Conservation (phyloP, 2,888 invertebrate species). For the Pemphredon lugubris region DNA sequence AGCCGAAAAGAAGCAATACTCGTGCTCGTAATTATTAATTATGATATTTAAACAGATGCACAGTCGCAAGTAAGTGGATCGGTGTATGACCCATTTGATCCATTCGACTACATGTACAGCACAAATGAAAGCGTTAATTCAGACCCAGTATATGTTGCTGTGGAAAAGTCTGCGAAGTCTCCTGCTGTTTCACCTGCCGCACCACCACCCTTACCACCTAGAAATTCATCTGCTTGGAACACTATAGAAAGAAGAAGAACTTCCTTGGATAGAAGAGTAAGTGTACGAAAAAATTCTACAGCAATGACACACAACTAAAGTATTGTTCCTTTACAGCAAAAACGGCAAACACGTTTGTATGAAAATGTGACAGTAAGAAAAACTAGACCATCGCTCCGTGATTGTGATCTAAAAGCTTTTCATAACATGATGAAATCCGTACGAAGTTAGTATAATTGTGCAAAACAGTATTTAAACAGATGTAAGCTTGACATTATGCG, state of each 20-base stretch:
- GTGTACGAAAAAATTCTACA: slow-evolving; percentile 23
- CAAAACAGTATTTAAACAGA: slow-evolving; percentile 15
- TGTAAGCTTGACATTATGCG: background rate
- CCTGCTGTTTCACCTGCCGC: slow-evolving; percentile 82
- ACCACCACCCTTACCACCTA: slow-evolving; percentile 85
- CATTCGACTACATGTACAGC: slow-evolving; percentile 89
- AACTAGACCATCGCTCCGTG: slow-evolving; percentile 85
- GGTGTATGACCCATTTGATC: slow-evolving; percentile 89
- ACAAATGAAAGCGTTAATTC: slow-evolving; percentile 84
- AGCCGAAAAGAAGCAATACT: too few species aligned
- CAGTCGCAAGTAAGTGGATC: slow-evolving; percentile 85
- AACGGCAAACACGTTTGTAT: slow-evolving; percentile 85
- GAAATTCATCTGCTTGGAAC: slow-evolving; percentile 82
- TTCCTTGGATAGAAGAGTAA: slow-evolving; percentile 79
- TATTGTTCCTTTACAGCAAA: slow-evolving; percentile 77
- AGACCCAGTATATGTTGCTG: slow-evolving; percentile 88
- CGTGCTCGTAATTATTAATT: too few species aligned
- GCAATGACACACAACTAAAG: slow-evolving; percentile 9
- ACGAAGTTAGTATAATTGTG: slow-evolving; percentile 85
- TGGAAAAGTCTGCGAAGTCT: slow-evolving; percentile 84
- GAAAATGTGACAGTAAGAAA: slow-evolving; percentile 87
- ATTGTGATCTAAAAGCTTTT: slow-evolving; percentile 91
- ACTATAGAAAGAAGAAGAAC: slow-evolving; percentile 82
- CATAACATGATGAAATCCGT: slow-evolving; percentile 91
- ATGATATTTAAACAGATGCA: slow-evolving; percentile 70